Conservation (phyloP, 2,797 vertebrate species). For the Galaxias olidus region DNA sequence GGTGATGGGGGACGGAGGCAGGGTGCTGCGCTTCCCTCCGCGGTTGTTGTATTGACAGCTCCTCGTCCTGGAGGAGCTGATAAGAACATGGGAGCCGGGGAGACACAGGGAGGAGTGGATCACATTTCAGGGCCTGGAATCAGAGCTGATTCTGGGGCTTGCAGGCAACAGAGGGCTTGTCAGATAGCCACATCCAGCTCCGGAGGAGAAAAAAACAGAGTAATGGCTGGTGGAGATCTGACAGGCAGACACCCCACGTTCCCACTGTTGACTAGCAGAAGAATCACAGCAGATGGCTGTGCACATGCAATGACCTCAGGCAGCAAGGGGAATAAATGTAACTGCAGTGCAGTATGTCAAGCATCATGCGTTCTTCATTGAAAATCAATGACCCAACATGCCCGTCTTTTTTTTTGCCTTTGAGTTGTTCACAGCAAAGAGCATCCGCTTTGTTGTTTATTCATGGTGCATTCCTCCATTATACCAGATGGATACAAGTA, state of each 20-base stretch:
- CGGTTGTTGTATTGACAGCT: conserved; percentile 75
- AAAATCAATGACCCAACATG: conserved; percentile 60
- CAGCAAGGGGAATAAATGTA: conserved; percentile 35
- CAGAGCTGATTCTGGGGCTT: conserved; percentile 33
- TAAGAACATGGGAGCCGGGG: conserved; percentile 62
- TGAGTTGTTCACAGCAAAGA: conserved; percentile 49
- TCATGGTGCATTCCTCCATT: too few species aligned
- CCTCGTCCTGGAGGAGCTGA: conserved; percentile 67
- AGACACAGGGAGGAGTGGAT: conserved; percentile 63
- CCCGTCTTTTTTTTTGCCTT: conserved; percentile 61
- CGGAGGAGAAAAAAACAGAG: conserved; percentile 27
- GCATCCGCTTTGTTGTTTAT: conserved; percentile 1
- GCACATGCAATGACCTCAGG: conserved; percentile 45
- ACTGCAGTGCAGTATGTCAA: conserved; percentile 37
- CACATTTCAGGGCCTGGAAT: conserved; percentile 61
- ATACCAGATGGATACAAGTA: too few species aligned
- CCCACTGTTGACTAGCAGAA: conserved; percentile 32
- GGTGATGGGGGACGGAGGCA: conserved; percentile 29
- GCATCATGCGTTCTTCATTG: conserved; percentile 37
- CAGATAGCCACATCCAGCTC: conserved; percentile 27
- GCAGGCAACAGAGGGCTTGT: conserved; percentile 26
- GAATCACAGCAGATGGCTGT: conserved; percentile 50
- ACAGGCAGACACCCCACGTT: conserved; percentile 20
- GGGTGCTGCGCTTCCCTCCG: conserved; percentile 58
- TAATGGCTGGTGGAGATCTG: conserved; percentile 42